Percentiles rank a stretch among this genome's conserved stretches.
Conservation (phyloP, 53 echinoderm and acorn worm species). For the Paelopatides confundens region DNA sequence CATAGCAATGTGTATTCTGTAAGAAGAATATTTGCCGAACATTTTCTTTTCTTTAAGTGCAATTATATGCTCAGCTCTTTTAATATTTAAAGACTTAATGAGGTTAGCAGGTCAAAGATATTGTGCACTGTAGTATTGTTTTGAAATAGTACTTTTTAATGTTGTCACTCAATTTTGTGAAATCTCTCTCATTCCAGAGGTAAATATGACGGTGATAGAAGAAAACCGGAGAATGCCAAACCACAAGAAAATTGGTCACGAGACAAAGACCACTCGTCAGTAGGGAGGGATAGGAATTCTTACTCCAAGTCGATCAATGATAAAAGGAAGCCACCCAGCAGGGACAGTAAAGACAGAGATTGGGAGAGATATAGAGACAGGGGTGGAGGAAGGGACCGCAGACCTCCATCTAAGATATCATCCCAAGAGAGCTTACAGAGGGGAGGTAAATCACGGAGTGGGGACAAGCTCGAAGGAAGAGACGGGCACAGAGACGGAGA, state of each 20-base stretch:
- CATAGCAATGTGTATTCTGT: too few relatives aligned
- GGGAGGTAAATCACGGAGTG: neutral
- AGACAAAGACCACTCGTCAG: neutral
- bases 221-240: neutral
- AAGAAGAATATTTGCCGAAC: too few relatives aligned
- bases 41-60: too few relatives aligned
- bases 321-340: neutral
- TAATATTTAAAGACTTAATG: too few relatives aligned
- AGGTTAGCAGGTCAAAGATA: too few relatives aligned
- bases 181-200: neutral
- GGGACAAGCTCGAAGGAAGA: neutral
- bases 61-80: too few relatives aligned
- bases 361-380: slow-evolving; percentile 32
- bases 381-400: slow-evolving; percentile 34
- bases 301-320: slow-evolving; percentile 18
- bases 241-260: neutral
- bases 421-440: neutral
- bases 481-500: neutral
- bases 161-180: neutral
- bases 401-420: neutral
- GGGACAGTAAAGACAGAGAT: slow-evolving; percentile 5
- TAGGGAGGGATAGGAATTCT: slow-evolving; percentile 4
- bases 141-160: neutral
- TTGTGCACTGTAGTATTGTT: neutral
- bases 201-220: neutral